Conservation (phyloP, 1,140 invertebrate genomes). For the Drosophila navojoa region DNA sequence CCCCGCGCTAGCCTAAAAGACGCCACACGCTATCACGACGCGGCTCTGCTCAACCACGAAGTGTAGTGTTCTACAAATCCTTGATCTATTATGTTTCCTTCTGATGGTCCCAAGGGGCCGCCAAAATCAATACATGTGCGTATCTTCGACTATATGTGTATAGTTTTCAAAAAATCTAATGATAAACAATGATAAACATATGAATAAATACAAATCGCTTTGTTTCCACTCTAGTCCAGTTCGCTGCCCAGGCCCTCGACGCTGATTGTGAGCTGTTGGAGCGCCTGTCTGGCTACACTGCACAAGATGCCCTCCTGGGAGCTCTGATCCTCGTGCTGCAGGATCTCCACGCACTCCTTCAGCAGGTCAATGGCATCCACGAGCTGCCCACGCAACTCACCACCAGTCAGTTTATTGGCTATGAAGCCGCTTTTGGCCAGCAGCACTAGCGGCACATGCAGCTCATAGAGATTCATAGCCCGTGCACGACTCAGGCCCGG, state of each 20-base stretch:
- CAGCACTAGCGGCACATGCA: constrained; percentile 90
- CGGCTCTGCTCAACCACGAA: constrained; percentile 86
- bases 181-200: constrained; percentile 30
- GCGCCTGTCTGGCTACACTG: constrained; percentile 86
- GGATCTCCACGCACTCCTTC: constrained; percentile 86
- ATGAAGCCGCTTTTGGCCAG: constrained; percentile 87
- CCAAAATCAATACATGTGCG: too few relatives aligned
- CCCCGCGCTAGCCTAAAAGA: constrained; percentile 87
- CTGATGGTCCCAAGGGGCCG: background rate
- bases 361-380: constrained; percentile 87
- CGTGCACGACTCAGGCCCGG: constrained; percentile 90
- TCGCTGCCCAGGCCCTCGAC: constrained; percentile 84
- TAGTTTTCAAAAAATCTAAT: constrained; percentile 40
- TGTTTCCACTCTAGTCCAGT: constrained; percentile 49
- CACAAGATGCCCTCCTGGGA: constrained; percentile 89
- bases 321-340: constrained; percentile 88
- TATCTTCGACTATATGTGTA: background rate
- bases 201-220: constrained; percentile 42
- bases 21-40: constrained; percentile 84
- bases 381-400: constrained; percentile 87
- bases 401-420: constrained; percentile 86
- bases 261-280: constrained; percentile 87
- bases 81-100: constrained; percentile 4
- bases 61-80: constrained; percentile 80
- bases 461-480: constrained; percentile 91